phyloP scores from a whole-genome alignment of 2,113 vertebrate species.

The Podiceps cristatus region DNA sequence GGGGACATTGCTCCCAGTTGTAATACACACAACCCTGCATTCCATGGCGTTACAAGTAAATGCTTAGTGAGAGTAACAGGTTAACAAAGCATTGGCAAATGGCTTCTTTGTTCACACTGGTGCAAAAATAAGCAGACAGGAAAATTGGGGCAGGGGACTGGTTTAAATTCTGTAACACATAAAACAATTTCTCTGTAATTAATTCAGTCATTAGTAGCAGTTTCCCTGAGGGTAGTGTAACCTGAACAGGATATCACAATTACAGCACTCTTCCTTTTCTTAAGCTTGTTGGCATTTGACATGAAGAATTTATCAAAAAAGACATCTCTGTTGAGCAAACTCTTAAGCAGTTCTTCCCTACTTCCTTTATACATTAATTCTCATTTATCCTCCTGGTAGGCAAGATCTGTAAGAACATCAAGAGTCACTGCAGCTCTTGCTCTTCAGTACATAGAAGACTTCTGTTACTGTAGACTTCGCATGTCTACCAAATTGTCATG shows the following conservation, averaged over 20 bases:
- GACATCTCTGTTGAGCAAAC: background rate
- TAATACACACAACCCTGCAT: background rate
- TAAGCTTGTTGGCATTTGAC: slow-evolving; percentile 30
- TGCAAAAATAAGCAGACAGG: slow-evolving; percentile 5
- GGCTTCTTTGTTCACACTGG: slow-evolving; percentile 56
- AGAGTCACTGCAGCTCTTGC: background rate
- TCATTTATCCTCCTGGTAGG: background rate
- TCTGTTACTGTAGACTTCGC: background rate
- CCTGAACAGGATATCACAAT: slow-evolving; percentile 59
- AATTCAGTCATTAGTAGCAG: slow-evolving; percentile 52
- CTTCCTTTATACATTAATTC: background rate
- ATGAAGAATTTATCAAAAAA: slow-evolving; percentile 51
- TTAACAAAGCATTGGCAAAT: slow-evolving; percentile 63
- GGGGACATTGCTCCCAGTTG: slow-evolving; percentile 64
- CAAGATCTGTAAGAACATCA: background rate
- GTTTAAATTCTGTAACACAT: slow-evolving; percentile 39
- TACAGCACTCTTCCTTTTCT: slow-evolving; percentile 27
- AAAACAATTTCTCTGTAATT: slow-evolving; percentile 58
- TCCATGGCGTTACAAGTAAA: background rate
- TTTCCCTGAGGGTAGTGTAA: slow-evolving; percentile 52
- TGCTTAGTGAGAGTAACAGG: slow-evolving; percentile 34
- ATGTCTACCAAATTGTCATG: background rate
- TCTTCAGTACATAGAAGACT: background rate
- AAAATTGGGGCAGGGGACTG: background rate
- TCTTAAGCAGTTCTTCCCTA: background rate